phyloP scores from a whole-genome alignment of 2,888 invertebrate species.

The Drosophila antonietae region DNA sequence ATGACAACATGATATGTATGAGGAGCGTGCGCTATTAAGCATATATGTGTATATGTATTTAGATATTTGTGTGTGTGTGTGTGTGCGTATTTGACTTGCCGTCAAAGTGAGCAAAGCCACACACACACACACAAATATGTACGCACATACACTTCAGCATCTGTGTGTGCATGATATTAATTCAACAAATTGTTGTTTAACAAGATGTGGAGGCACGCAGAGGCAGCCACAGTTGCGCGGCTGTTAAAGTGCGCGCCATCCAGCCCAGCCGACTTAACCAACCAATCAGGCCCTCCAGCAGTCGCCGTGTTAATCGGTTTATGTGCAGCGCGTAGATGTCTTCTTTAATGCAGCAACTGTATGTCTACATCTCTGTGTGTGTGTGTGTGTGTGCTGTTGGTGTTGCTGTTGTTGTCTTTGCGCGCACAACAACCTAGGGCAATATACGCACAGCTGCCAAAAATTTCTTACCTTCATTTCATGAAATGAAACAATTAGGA shows the following conservation, averaged over 20 bases:
- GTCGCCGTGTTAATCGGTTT: conserved; percentile 77
- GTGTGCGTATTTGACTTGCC: conserved; percentile 70
- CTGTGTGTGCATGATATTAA: conserved; percentile 65
- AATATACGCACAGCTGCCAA: conserved; percentile 80
- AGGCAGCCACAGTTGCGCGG: conserved; percentile 69
- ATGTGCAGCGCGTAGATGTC: conserved; percentile 77
- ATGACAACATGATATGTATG: conserved; percentile 41
- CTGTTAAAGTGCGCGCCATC: conserved; percentile 53
- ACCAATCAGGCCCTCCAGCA: conserved; percentile 39
- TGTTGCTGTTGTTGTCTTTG: conserved; percentile 36
- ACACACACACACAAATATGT: conserved; percentile 6
- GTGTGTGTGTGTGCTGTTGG: conserved; percentile 11
- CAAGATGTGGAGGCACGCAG: conserved; percentile 61
- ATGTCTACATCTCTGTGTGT: conserved; percentile 5
- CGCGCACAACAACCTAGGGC: conserved; percentile 71
- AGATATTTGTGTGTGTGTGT: conserved; percentile 1
- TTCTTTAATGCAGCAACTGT: conserved; percentile 71
- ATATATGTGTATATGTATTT: conserved; percentile 24
- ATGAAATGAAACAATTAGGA: conserved; percentile 80
- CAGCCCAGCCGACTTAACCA: conserved; percentile 1
- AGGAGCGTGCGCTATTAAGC: conserved; percentile 49
- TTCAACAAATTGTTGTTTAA: conserved; percentile 80
- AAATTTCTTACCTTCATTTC: conserved; percentile 80
- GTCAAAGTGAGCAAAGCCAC: conserved; percentile 75
- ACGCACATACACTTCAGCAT: not conserved